Evolutionary conservation across 2,888 invertebrate species (phyloP), one percentile per base, ranked within the genome.

Genomic region (Torymus auratus): DNA sequence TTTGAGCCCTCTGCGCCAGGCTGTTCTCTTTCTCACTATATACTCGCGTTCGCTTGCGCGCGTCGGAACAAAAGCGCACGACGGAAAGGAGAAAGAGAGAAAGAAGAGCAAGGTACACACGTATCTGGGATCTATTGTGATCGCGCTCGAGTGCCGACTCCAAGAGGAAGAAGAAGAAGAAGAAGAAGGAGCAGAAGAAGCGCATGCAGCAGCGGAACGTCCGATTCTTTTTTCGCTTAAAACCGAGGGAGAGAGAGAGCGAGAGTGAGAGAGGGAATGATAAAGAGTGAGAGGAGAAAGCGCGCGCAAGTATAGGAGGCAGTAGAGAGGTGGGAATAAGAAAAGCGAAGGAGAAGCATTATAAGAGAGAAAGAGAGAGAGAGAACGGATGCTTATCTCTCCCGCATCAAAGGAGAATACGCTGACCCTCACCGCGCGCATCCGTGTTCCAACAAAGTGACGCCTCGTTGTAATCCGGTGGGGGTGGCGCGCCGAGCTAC

Each of bases 371-470:
- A 61, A 20, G 15, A 15, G 68, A 52, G 53, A 20, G 69, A 61
- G 50, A 13, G 76, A 77, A 70, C 69, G 79, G 73, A 68, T 69
- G 70, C 80, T 75, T 80, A 80, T 80, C 80, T 70, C 70, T 75
- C 53, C 50, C 68, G 61, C 80, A 80, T 80, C 80, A 67, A 76
- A 71, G 80, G 67, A 67, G 76, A 80, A 80, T 71, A 71, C 74
- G 41, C 20, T 53, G 58, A 50, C 70, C 70, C 58, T 28, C 23
- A 10, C 50, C 5, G 64, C 62, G 65, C 12, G 74, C 79, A 79
- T 79, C 79, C 79, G 79, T 79, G 79, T 79, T 74, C 74, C 68
- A 68, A 73, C 79, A 69, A 74, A 74, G 74, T 74, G 79, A 74
- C 79, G 73, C 79, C 79, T 78, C 17, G 68, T 28, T 28, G 28